These are phyloP conservation scores for Chrysomela aeneicollis DNA, from an alignment of 2,888 invertebrate species.

Conservation along the genomic window DNA sequence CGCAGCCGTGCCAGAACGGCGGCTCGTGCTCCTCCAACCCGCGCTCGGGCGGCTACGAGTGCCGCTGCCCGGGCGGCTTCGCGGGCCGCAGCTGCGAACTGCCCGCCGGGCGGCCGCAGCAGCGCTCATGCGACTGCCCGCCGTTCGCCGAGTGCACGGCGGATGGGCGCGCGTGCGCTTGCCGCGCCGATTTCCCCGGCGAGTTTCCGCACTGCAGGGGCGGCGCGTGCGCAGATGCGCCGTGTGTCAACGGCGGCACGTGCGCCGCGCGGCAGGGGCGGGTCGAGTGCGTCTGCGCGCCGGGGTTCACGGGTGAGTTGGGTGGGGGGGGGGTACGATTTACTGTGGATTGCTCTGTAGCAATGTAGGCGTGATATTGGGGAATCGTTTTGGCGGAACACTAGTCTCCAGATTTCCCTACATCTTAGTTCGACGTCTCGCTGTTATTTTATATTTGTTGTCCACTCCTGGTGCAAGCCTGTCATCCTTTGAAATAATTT, in stretches of 20 bases:
- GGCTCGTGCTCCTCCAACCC: slow-evolving; percentile 69
- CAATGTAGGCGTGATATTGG: too few species aligned
- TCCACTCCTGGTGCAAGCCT: too few species aligned
- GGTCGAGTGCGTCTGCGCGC: slow-evolving; percentile 75
- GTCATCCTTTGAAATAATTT: too few species aligned
- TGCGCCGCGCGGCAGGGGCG: slow-evolving; percentile 67
- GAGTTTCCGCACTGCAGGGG: slow-evolving; percentile 61
- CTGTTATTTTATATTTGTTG: too few species aligned
- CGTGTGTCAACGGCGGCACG: slow-evolving; percentile 79
- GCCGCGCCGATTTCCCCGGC: slow-evolving; percentile 71
- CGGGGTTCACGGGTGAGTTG: slow-evolving; percentile 73
- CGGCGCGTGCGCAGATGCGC: slow-evolving; percentile 70
- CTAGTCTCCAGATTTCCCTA: too few species aligned
- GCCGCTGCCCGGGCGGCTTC: slow-evolving; percentile 66
- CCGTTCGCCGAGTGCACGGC: slow-evolving; percentile 74
- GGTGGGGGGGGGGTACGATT: not conserved
- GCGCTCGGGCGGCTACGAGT: slow-evolving; percentile 63
- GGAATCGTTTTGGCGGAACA: too few species aligned
- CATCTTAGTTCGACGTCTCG: too few species aligned
- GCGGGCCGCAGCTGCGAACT: slow-evolving; percentile 65
- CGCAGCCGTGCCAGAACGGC: slow-evolving; percentile 69
- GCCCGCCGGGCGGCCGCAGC: too few species aligned
- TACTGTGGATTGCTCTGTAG: too few species aligned
- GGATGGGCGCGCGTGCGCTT: slow-evolving; percentile 66
- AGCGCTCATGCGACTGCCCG: slow-evolving; percentile 65